Base-by-base conservation (phyloP, 2,797 vertebrate genomes). In the Spinibarbus caldwelli region DNA sequence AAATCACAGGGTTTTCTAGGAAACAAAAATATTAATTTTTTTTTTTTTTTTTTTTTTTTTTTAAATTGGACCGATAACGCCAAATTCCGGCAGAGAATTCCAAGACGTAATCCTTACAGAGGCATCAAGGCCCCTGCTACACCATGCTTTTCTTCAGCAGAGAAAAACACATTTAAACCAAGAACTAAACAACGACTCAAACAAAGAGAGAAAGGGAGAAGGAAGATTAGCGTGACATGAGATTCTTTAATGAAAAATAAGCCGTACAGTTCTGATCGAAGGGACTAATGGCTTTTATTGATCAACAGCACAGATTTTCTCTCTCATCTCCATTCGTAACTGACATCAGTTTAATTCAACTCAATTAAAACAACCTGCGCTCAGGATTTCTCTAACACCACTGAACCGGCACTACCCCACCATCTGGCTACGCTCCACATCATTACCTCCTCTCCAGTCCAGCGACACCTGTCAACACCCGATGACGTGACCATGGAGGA, bases 221-320 rank as follows among this genome's bases (percentile, higher is more conserved):
- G n/a, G 54, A 81, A 57, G 83, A 66, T 86, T 78, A 78, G 93
- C 92, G 92, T 94, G 92, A 80, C 78, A 84, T 92, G 93, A 90
- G 90, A 91, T 93, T 91, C 43, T 84, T 73, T 71, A 83, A 89
- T 89, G 91, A 90, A 94, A 94, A 95, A 94, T 94, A 94, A 95
- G 94, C 94, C 89, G 91, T 90, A 91, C 92, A 94, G 95, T 95
- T 93, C 93, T 91, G 92, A 94, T 95, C 91, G 94, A 95, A 95
- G 89, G 68, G 86, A 93, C 93, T 95, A 94, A 95, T 95, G 94
- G 94, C 93, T 94, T 95, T 95, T 95, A 95, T 95, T 93, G 95
- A 95, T 95, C 90, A 91, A 91, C 89, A 38, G 80, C 91, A 95
- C 94, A 92, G 94, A 96, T 94, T 94, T 94, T 94, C 71, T 72